Evolutionary conservation across 2,797 vertebrate genomes (phyloP), one percentile per base, ranked within the genome.

Genomic region (Muscicapa striata): DNA sequence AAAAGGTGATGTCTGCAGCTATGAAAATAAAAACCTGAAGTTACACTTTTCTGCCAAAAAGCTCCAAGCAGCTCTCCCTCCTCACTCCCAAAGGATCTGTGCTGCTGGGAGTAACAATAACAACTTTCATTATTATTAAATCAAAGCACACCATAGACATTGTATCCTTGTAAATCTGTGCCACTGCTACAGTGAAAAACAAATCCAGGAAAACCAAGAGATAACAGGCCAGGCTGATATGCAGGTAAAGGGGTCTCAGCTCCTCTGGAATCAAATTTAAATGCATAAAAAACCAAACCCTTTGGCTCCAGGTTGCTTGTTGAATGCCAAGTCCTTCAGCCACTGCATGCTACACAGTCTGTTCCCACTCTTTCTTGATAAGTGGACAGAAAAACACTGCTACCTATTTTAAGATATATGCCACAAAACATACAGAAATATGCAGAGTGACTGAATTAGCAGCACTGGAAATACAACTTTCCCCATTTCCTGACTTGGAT

Each of bases 331-430:
- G 29, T 34, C 76, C 85, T 75, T 49, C 84, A 81, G 89, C 62
- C 87, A 6, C 84, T 64, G 79, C 34, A 12, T 2, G 15, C 29
- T 9, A 20, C 22, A 51, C 40, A 52, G 29, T 3, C 84, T 22
- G 0, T 54, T 58, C 87, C 64, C 51, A 20, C 26, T 68, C 84
- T 11, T n/a, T 24, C 64, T 15, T 20, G n/a, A 2, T 41, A 78
- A 92, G n/a, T 18, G 79, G 84, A 77, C 59, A 72, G 64, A 67
- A 80, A 81, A 91, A 59, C 54, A 78, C 26, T 41, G 18, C 63
- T 45, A 72, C 72, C 82, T 92, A 51, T 91, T 94, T 92, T 94
- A 81, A 62, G 67, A 32, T 13, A 3, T 5, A 23, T 43, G 66
- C 32, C 69, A 83, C 15, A 5, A 89, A 90, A 69, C 32, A 24